Conservation (phyloP, 2,797 vertebrate genomes). For the Tarsius wallacei region DNA sequence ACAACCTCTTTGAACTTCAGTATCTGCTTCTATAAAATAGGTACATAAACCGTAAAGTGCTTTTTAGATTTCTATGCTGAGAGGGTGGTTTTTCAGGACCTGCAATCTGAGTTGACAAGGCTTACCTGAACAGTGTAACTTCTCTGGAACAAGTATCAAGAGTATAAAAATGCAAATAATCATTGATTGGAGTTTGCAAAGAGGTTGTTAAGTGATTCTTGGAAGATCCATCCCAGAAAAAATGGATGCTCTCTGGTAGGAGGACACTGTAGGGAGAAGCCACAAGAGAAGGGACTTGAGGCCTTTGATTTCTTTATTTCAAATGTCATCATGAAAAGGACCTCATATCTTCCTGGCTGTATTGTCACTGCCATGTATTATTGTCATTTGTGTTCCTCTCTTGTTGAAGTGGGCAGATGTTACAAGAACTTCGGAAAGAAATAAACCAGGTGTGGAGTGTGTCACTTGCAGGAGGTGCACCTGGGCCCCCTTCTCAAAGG, state of each 20-base stretch:
- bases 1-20: not conserved
- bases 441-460: not conserved
- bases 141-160: not conserved
- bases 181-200: not conserved
- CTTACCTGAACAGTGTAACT: not conserved
- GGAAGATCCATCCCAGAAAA: not conserved
- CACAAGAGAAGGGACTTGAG: not conserved
- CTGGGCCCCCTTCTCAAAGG: not conserved
- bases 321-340: not conserved
- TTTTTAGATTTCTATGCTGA: not conserved
- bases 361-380: accelerated
- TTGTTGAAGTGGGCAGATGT: not conserved
- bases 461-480: not conserved
- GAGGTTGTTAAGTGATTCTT: not conserved
- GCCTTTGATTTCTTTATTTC: not conserved
- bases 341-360: accelerated
- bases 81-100: not conserved
- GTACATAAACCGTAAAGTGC: not conserved
- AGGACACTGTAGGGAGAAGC: not conserved
- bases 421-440: not conserved
- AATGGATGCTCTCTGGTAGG: not conserved
- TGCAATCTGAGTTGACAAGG: not conserved
- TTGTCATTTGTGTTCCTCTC: not conserved
- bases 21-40: not conserved
- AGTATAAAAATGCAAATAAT: not conserved